Evolutionary conservation across 2,113 vertebrate genomes (phyloP).

Genomic region (Oreocharis arfaki): DNA sequence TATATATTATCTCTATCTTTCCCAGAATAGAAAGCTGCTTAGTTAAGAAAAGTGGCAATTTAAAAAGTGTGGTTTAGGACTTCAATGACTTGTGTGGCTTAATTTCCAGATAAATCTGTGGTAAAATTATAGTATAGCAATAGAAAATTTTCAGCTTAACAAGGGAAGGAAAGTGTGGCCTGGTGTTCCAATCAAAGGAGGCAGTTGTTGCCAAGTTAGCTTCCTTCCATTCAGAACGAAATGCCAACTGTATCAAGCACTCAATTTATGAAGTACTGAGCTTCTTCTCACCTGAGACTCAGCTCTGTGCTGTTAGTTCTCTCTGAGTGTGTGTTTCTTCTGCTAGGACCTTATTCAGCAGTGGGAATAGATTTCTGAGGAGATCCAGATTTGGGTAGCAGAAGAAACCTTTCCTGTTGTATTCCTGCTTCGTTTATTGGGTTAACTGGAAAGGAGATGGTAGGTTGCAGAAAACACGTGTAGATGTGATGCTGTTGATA

Average conservation of each 20-base stretch:
- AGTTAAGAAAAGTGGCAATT: background rate
- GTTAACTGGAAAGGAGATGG: background rate
- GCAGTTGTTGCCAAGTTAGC: background rate
- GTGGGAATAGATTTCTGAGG: background rate
- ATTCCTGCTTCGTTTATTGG: background rate
- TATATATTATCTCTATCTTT: background rate
- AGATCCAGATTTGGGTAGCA: background rate
- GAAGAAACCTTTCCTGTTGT: background rate
- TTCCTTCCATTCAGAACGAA: background rate
- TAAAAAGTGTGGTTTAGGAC: background rate
- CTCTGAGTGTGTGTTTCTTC: background rate
- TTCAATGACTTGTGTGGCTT: background rate
- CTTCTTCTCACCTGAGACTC: background rate
- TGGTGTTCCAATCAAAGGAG: background rate
- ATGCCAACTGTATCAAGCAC: background rate
- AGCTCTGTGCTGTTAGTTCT: background rate
- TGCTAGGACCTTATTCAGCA: background rate
- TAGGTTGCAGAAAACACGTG: background rate
- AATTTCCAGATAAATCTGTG: background rate
- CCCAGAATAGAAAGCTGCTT: background rate
- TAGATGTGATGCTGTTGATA: background rate
- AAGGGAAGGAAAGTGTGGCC: background rate
- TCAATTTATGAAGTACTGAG: background rate
- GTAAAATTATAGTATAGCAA: background rate
- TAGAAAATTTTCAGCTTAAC: background rate